Percentiles rank a stretch among this genome's conserved stretches.
These are phyloP conservation scores for Panthera leo DNA, from an alignment of 2,113 vertebrate species.

Conservation along the genomic window DNA sequence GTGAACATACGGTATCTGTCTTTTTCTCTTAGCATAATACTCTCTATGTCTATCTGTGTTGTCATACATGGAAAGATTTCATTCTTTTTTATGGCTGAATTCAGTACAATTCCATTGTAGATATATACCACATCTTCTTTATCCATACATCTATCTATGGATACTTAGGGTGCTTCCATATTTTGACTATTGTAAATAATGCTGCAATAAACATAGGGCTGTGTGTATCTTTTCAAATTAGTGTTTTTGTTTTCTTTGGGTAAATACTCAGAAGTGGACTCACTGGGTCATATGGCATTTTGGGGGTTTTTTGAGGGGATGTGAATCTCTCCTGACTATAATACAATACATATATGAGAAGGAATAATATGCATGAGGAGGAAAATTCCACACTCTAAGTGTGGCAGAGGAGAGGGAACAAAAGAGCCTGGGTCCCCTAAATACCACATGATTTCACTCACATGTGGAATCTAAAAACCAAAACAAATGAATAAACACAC, in stretches of 20 bases:
- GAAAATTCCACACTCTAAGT: neutral
- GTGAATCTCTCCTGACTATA: neutral
- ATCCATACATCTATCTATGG: neutral
- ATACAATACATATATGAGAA: neutral
- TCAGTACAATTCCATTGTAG: neutral
- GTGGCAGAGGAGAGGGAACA: neutral
- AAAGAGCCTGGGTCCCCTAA: neutral
- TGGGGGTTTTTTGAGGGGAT: neutral
- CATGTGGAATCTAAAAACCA: neutral
- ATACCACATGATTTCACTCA: neutral
- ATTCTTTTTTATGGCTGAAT: neutral
- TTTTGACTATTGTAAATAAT: neutral
- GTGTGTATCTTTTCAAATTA: neutral
- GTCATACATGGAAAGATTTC: neutral
- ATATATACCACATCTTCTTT: neutral
- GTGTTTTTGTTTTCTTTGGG: neutral
- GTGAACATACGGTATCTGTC: neutral
- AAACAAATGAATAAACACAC: neutral
- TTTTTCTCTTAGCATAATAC: neutral
- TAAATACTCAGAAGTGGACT: neutral
- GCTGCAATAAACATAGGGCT: neutral
- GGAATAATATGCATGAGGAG: neutral
- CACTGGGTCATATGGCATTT: neutral
- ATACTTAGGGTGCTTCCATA: neutral
- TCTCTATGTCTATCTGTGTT: neutral